Base-by-base conservation (phyloP, 2,888 invertebrate genomes). In the Phorcus lineatus region DNA sequence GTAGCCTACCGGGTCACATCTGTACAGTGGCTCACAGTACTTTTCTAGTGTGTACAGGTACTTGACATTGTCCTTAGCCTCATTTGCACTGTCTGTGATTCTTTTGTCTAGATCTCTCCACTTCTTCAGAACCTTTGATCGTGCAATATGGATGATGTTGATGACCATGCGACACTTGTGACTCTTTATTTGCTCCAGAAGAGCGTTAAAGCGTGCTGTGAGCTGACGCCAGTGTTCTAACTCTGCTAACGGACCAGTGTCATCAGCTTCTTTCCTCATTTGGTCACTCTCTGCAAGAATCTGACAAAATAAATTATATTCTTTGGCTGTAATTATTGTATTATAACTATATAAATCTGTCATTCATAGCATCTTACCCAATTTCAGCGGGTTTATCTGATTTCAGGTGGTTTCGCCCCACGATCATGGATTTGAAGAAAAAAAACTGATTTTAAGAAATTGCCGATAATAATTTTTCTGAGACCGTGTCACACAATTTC, bases 241-340 rank as follows among this genome's bases (percentile, higher is more conserved):
- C 80, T 93, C 93, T 57, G 92, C 91, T 80, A 96, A 91, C 0
- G 97, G 97, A 0, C 97, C 97, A 78, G 96, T 96, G 90, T 96
- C 95, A 85, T 96, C 96, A 0, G 96, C 95, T 93, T 97, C 97
- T 53, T 96, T 95, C 81, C 97, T 95, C 82, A 97, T 94, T 92
- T 97, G 97, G 88, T 96, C 95, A 90, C 97, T 97, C 92, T 98
- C 98, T 81, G 97, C 96, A 78, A 98, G 94, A 36, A 92, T 90
- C 91, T 91, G 81, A 9, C 74, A 70, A 52, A 52, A 2, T 52
- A 9, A 78, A 74, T 3, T 19, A 6, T 28, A 70, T 6, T 6
- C 28, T 31, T 31, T 40, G 17, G 9, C 9, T 19, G 17, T 7
- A 40, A 36, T 36, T 36, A 36, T 2, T 36, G 36, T 36, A 36